Base-by-base conservation (phyloP, 2,888 invertebrate species). In the Drosophila niveifrons region DNA sequence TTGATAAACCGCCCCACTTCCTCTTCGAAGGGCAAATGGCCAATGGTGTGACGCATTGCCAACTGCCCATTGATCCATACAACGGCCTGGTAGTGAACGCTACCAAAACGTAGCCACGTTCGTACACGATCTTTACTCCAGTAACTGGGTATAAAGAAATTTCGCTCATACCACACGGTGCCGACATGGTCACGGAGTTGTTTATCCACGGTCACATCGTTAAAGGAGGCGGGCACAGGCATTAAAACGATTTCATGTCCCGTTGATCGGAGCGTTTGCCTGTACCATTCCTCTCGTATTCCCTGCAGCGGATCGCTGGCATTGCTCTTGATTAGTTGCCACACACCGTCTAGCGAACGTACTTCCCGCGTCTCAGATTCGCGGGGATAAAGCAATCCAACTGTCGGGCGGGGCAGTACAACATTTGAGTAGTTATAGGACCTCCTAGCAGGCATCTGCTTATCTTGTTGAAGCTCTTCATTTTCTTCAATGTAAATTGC, bases 201-300 rank as follows among this genome's bases (percentile, higher is more conserved):
- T 3, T 52, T 41, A 10, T 97, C 96, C 53, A 96, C 95, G 0
- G 97, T 97, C 11, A 99, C 94, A 91, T 99, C 99, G 90, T 99
- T 99, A 94, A 96, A 99, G 58, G 98, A 98, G 0, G 97, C 95
- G 0, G 99, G 99, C 6, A 99, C 98, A 4, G 99, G 98, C 98
- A 99, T 99, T 17, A 95, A 93, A 44, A 96, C 95, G 0, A 96
- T 95, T 34, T 94, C 23, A 11, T 31, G 18, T 0, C 70, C 59
- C 3, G 96, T 96, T 94, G 94, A 94, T 47, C 94, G 94, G 9
- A 98, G 93, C 80, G 95, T 95, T 59, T 94, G 92, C 64, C 93
- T 93, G 90, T 94, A 97, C 98, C 98, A 98, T 68, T 94, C 93
- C 71, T 96, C 94, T 52, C 94, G 93, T 78, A 96, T 94, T 1